Percentiles rank a stretch among this genome's conserved stretches.
phyloP scores from a whole-genome alignment of 2,888 invertebrate species.

The Ptychoptera contaminata region DNA sequence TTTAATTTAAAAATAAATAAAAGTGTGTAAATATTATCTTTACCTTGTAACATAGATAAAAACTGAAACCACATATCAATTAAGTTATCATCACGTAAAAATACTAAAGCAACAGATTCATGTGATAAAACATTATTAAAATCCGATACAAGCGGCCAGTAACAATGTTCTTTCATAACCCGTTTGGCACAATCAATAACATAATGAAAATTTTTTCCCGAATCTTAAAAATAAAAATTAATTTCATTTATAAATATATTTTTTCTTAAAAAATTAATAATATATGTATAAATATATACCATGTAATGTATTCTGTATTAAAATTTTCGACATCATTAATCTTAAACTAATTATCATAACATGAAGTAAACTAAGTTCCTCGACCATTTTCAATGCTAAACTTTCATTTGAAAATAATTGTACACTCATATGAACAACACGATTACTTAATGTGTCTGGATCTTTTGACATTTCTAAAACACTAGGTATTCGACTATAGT shows the following conservation, averaged over 20 bases:
- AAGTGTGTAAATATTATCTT: slow-evolving; percentile 9
- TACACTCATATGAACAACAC: slow-evolving; percentile 95
- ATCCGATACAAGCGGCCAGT: slow-evolving; percentile 95
- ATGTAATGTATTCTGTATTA: slow-evolving; percentile 74
- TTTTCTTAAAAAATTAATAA: not conserved
- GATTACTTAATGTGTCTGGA: slow-evolving; percentile 83
- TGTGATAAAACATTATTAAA: slow-evolving; percentile 92
- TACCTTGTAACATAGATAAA: slow-evolving; percentile 77
- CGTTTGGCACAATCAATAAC: slow-evolving; percentile 85
- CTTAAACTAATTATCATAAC: slow-evolving; percentile 84
- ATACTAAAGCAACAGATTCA: slow-evolving; percentile 75
- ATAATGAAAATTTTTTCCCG: slow-evolving; percentile 64
- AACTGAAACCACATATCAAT: slow-evolving; percentile 94
- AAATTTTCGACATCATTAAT: slow-evolving; percentile 85
- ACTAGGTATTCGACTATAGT: slow-evolving; percentile 87
- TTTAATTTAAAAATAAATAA: not conserved
- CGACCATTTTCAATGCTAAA: slow-evolving; percentile 78
- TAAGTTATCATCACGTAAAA: slow-evolving; percentile 76
- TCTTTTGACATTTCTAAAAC: slow-evolving; percentile 74
- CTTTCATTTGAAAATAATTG: slow-evolving; percentile 91
- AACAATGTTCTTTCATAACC: slow-evolving; percentile 95
- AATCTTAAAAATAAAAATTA: slow-evolving; percentile 34
- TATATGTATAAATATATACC: slow-evolving; percentile 33
- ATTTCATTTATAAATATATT: slow-evolving; percentile 1
- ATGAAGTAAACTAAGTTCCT: slow-evolving; percentile 75